A percentile compares a stretch with the other conserved stretches of the same genome.
Conservation (phyloP, 2,797 vertebrate species). For the Xenentodon cancila region DNA sequence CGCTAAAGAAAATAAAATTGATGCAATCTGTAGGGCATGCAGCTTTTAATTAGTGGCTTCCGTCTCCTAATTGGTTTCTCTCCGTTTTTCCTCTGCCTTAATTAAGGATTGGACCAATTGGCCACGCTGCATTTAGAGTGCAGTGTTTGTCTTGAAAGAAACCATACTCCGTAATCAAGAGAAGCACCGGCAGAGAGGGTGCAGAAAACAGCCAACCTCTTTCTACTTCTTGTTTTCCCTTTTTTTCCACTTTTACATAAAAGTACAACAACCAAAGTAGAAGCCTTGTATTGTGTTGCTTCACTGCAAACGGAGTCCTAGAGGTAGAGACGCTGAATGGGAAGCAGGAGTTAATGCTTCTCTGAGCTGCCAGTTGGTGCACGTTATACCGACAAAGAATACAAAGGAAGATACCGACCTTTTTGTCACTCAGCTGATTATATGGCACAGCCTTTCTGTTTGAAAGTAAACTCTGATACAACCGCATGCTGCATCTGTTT, state of each 20-base stretch:
- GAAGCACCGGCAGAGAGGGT: conserved; percentile 11
- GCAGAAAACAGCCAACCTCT: conserved; percentile 19
- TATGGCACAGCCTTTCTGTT: too few species aligned
- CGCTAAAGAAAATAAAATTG: conserved; percentile 81
- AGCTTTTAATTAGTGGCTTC: conserved; percentile 88
- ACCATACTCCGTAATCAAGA: conserved; percentile 78
- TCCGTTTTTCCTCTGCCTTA: conserved; percentile 57
- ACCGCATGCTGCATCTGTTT: too few species aligned
- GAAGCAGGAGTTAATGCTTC: too few species aligned
- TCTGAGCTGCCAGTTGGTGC: too few species aligned
- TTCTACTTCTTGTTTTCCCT: conserved; percentile 47
- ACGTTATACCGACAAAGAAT: too few species aligned
- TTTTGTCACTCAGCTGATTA: too few species aligned
- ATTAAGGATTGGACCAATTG: conserved; percentile 74
- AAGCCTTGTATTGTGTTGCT: conserved; percentile 12
- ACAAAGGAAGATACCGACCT: too few species aligned
- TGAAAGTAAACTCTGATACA: too few species aligned
- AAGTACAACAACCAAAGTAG: conserved; percentile 16
- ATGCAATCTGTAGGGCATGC: conserved; percentile 81
- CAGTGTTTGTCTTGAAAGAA: conserved; percentile 80
- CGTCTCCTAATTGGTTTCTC: conserved; percentile 82
- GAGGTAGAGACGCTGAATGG: neutral
- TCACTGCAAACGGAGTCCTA: too few species aligned
- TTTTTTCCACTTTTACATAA: conserved; percentile 8
- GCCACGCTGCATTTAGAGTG: conserved; percentile 72